Percentiles rank a stretch among this genome's conserved stretches.
Evolutionary conservation across 2,888 invertebrate genomes (phyloP).

Genomic region (Lithophane semibrunnea): DNA sequence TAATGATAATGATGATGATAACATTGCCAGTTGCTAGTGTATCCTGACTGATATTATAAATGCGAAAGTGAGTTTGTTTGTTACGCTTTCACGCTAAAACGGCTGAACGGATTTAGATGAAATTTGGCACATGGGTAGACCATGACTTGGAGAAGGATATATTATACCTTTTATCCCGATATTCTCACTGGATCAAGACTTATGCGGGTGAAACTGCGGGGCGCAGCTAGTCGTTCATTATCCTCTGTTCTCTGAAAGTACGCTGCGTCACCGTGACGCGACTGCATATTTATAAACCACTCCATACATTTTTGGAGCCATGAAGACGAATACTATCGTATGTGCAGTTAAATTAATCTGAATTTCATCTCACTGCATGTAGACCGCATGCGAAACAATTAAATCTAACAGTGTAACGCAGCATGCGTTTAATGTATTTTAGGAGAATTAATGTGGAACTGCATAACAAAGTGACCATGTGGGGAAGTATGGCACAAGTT

Average conservation of each 20-base stretch:
- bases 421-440: slow-evolving; percentile 57
- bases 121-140: too few species aligned
- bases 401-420: slow-evolving; percentile 47
- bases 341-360: slow-evolving; percentile 50
- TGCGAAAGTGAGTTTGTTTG: too few species aligned
- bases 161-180: too few species aligned
- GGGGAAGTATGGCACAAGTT: background rate
- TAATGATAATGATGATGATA: background rate
- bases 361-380: slow-evolving; percentile 41
- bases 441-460: slow-evolving; percentile 41
- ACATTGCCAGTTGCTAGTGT: background rate
- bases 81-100: too few species aligned
- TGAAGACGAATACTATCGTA: slow-evolving; percentile 28
- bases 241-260: slow-evolving; percentile 13
- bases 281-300: slow-evolving; percentile 3
- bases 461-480: slow-evolving; percentile 18
- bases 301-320: slow-evolving; percentile 21
- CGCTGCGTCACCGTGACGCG: slow-evolving; percentile 26
- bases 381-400: slow-evolving; percentile 52
- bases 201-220: too few species aligned
- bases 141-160: too few species aligned
- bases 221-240: background rate
- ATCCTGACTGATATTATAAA: too few species aligned
- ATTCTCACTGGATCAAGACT: too few species aligned
- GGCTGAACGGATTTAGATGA: too few species aligned